Evolutionary conservation across 2,113 vertebrate genomes (phyloP), one percentile per base, ranked within the genome.

Genomic region (Peromyscus polionotus): DNA sequence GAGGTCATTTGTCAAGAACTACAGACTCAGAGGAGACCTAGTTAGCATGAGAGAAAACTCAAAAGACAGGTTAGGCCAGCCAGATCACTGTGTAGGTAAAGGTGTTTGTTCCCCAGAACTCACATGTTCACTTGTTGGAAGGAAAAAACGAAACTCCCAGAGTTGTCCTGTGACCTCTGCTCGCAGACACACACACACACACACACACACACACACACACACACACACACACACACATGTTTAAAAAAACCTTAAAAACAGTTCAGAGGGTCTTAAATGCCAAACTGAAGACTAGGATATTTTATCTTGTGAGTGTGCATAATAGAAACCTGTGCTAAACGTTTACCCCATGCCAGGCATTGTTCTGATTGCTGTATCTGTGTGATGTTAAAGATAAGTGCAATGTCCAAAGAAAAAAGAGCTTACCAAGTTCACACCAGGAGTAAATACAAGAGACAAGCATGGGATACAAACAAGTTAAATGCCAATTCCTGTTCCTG

Each of bases 361-460:
- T 97, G 33, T 65, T 73, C 19, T 91, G n/a, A 88, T 13, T 68
- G 65, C 39, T 68, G 7, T 57, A 22, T 54, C 7, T 70, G 26
- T 61, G 6, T 45, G 33, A 76, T 83, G 24, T 72, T 73, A 70
- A 67, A 0, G 94, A 59, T 92, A 81, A 65, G 24, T 48, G 72
- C 17, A 80, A 70, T 80, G 42, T 61, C 57, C 57, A 92, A 67
- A 73, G 67, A 86, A 65, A 81, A 45, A 89, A 48, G 88, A 33
- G 86, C 77, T 96, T 86, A 61, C 39, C 48, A 75, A 36, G 42
- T 45, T 63, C 39, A 77, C 72, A 91, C 48, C 3, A 19, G 76
- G 65, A 90, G 65, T 77, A 90, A 42, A 42, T 68, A 86, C 67
- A 95, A 79, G 45, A 93, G 39, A 28, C 91, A 95, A 13, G 14